Conservation (phyloP, 2,113 vertebrate species). For the Mystacornis crossleyi region DNA sequence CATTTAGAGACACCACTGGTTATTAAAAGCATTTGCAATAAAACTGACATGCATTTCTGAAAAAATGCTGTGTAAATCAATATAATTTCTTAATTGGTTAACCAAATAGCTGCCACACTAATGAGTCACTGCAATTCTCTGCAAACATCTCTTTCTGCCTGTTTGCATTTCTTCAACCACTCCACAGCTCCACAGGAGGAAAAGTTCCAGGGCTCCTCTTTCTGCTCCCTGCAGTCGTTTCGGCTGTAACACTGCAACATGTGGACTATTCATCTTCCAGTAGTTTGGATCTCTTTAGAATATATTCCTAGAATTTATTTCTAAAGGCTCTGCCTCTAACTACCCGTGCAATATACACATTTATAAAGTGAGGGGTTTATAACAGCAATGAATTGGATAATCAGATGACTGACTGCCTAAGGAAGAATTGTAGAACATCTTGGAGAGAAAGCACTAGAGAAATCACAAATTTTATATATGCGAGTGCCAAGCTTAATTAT, state of each 20-base stretch:
- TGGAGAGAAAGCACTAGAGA: not conserved
- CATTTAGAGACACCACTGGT: not conserved
- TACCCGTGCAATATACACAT: not conserved
- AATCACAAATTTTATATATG: not conserved
- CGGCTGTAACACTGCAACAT: not conserved
- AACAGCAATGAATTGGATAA: not conserved
- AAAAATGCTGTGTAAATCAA: not conserved
- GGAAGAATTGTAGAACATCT: not conserved
- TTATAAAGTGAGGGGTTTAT: not conserved
- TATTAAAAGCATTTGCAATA: conserved; percentile 6
- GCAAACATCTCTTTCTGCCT: not conserved
- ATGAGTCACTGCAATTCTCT: not conserved
- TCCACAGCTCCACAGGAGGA: not conserved
- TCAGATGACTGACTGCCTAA: not conserved
- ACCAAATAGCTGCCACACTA: not conserved
- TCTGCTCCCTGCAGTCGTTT: not conserved
- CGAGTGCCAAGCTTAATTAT: not conserved
- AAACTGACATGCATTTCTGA: not conserved
- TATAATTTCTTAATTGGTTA: conserved; percentile 24
- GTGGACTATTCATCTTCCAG: not conserved
- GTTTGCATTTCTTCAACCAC: not conserved
- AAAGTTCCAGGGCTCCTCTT: not conserved
- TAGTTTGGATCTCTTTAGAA: not conserved
- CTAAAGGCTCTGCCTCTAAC: not conserved
- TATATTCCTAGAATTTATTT: not conserved